A percentile compares a stretch with the other conserved stretches of the same genome.
Evolutionary conservation across 2,888 invertebrate genomes (phyloP).

Genomic region (Drosophila mimica): DNA sequence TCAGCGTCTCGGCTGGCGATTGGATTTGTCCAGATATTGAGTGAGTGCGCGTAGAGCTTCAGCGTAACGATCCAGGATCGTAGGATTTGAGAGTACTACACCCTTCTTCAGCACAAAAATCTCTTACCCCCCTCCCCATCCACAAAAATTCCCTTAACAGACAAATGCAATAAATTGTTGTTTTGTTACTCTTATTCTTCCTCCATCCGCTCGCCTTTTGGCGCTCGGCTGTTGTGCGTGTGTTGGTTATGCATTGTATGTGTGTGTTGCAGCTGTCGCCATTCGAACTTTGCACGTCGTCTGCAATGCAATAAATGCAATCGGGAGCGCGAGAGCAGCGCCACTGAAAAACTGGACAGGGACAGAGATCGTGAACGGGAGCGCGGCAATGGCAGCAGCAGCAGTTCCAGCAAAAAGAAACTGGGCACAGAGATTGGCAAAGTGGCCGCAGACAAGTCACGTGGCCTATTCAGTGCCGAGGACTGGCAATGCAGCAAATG

Average conservation of each 20-base stretch:
- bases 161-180: constrained; percentile 56
- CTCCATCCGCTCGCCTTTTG: constrained; percentile 39
- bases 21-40: constrained; percentile 79
- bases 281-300: constrained; percentile 97
- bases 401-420: constrained; percentile 87
- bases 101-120: constrained; percentile 20
- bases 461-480: constrained; percentile 93
- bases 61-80: constrained; percentile 37
- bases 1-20: constrained; percentile 71
- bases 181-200: constrained; percentile 59
- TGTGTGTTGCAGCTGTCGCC: constrained; percentile 89
- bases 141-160: constrained; percentile 15
- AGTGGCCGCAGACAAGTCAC: constrained; percentile 98
- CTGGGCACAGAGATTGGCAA: constrained; percentile 98
- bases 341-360: constrained; percentile 63
- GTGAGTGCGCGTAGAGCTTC: constrained; percentile 84
- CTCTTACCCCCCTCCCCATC: constrained; percentile 5
- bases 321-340: constrained; percentile 77
- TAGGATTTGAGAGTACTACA: constrained; percentile 28
- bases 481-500: constrained; percentile 99
- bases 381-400: constrained; percentile 69
- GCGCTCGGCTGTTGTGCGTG: constrained; percentile 40
- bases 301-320: constrained; percentile 95
- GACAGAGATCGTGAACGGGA: constrained; percentile 49
- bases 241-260: constrained; percentile 37